A percentile compares a stretch with the other conserved stretches of the same genome.
These are phyloP conservation scores for Cephus runcator DNA, from an alignment of 2,888 invertebrate species.

Conservation along the genomic window DNA sequence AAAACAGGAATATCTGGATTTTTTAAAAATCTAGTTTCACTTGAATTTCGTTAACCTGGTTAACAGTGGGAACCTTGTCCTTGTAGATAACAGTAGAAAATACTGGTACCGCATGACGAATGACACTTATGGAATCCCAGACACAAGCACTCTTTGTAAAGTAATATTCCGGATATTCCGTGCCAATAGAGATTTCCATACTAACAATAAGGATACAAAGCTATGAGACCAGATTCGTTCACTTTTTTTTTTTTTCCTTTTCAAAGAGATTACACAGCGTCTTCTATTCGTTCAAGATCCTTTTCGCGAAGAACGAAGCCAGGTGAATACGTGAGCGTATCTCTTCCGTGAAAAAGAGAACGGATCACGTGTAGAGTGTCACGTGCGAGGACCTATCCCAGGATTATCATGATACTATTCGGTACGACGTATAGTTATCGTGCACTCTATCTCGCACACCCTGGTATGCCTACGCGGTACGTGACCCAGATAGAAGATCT, in stretches of 20 bases:
- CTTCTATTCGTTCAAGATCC: background rate
- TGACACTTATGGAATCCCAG: background rate
- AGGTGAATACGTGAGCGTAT: background rate
- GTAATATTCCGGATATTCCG: background rate
- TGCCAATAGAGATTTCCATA: background rate
- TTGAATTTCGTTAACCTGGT: background rate
- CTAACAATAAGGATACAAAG: background rate
- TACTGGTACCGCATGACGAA: background rate
- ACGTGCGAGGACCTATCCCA: constrained; percentile 29
- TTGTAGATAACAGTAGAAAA: background rate
- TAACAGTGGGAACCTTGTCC: background rate
- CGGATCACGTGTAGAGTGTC: constrained; percentile 15
- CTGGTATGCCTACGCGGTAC: constrained; percentile 31
- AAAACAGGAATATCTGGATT: background rate
- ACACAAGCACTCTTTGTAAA: background rate
- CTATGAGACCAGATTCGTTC: background rate
- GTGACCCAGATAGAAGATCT: constrained; percentile 29
- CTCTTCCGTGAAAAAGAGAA: constrained; percentile 12
- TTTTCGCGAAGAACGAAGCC: constrained; percentile 8
- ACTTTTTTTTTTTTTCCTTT: background rate
- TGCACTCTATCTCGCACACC: constrained; percentile 36
- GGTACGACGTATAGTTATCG: constrained; percentile 30
- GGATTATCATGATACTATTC: constrained; percentile 35
- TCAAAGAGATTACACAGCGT: background rate
- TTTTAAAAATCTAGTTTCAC: background rate